Evolutionary conservation across 2,113 vertebrate species (phyloP), one percentile per base, ranked within the genome.

Genomic region (Ammodytes dubius): DNA sequence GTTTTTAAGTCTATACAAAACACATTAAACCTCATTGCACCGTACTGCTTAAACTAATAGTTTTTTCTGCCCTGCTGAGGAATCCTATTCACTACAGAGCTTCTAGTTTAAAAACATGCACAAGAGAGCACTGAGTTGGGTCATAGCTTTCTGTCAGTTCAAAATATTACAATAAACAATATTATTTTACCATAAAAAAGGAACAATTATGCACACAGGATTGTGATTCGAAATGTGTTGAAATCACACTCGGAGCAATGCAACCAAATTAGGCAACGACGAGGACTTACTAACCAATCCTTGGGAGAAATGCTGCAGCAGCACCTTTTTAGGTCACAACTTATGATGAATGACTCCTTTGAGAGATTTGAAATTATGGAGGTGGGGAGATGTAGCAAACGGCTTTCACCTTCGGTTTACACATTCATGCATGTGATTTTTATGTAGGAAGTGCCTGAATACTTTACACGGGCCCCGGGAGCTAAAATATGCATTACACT

Each of bases 331-430:
- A 88, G 93, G 93, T 92, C 88, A 89, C 83, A 84, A 87, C 82
- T 82, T 75, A 78, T 88, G 88, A 91, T 85, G 77, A 94, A 94
- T 92, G 91, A 81, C 84, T 92, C 88, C 88, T 93, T 87, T 88
- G 90, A 91, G 85, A 86, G 82, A 84, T 87, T 57, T 64, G 40
- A 88, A 84, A 83, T 86, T 43, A 27, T 27, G 27, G 77, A 86
- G 84, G 82, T 79, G 39, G 74, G 43, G 76, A 86, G 86, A 76
- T 66, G 69, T 56, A 76, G 84, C 76, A 85, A 87, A 74, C 85
- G 88, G 27, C 27, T 89, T 90, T 86, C 74, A 27, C 72, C 81
- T 77, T 91, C 52, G 70, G 74, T 90, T 86, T 79, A 88, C 73
- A 86, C 74, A 88, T 85, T 88, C 72, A 69, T 83, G 81, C 63